Evolutionary conservation across 1,140 invertebrate species (phyloP).

Genomic region (Colletes latitarsis): DNA sequence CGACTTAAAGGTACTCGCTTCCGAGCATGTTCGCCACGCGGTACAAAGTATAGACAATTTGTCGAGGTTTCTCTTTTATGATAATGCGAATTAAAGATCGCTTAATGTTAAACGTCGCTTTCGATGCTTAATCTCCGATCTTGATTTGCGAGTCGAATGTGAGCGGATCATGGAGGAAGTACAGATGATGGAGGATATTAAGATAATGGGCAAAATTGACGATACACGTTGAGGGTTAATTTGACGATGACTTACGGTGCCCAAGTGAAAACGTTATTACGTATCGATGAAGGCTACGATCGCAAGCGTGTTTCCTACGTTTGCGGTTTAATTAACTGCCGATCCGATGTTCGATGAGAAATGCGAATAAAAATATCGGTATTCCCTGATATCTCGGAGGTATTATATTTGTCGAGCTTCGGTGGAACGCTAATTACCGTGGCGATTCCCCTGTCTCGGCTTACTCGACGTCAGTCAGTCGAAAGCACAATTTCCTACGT

Average conservation of each 20-base stretch:
- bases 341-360: not conserved
- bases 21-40: too few relatives aligned
- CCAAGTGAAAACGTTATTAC: constrained; percentile 15
- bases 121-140: constrained; percentile 8
- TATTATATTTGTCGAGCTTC: not conserved
- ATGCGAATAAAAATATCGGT: not conserved
- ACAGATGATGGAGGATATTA: constrained; percentile 24
- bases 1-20: too few relatives aligned
- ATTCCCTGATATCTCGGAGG: not conserved
- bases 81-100: constrained; percentile 17
- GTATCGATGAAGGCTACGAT: constrained; percentile 1
- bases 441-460: not conserved
- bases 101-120: constrained; percentile 18
- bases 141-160: constrained; percentile 8
- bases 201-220: constrained; percentile 28
- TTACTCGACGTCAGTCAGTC: too few relatives aligned
- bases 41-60: not conserved
- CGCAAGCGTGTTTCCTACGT: not conserved
- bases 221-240: constrained; percentile 24
- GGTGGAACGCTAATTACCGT: not conserved
- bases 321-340: not conserved
- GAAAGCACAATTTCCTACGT: too few relatives aligned
- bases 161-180: constrained; percentile 19
- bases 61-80: not conserved
- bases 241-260: constrained; percentile 1